Percentiles rank a stretch among this genome's conserved stretches.
Evolutionary conservation across 2,113 vertebrate species (phyloP).

Genomic region (Apeltes quadracus): DNA sequence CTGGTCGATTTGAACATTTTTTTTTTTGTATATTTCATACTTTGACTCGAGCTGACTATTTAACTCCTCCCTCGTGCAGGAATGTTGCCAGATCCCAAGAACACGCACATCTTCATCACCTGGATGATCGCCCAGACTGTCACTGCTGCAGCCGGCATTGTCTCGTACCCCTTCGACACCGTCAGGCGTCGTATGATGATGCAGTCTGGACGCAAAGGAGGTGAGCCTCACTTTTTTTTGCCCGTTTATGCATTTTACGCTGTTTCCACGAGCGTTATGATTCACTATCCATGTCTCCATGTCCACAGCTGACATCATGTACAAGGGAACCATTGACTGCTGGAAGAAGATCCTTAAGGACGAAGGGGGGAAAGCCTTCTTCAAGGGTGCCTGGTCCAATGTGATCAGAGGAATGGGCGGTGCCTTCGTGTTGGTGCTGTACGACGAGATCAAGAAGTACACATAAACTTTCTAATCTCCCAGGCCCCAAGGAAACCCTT

Average conservation of each 20-base stretch:
- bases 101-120: conserved; percentile 93
- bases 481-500: conserved; percentile 54
- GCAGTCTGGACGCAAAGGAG: conserved; percentile 99
- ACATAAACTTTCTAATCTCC: conserved; percentile 78
- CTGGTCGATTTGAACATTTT: background rate
- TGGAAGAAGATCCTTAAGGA: conserved; percentile 97
- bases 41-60: background rate
- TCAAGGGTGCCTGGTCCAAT: conserved; percentile 99
- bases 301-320: conserved; percentile 96
- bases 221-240: conserved; percentile 85
- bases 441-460: conserved; percentile 97
- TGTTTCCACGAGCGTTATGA: background rate
- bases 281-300: conserved; percentile 13
- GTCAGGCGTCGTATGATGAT: conserved; percentile 99
- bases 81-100: conserved; percentile 99
- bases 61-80: conserved; percentile 75
- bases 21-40: background rate
- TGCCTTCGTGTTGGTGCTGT: conserved; percentile 97
- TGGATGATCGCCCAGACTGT: conserved; percentile 99
- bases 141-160: conserved; percentile 90
- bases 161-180: conserved; percentile 98
- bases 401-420: conserved; percentile 98
- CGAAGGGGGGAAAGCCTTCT: conserved; percentile 93
- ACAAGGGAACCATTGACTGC: conserved; percentile 96
- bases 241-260: too few relatives aligned